A percentile compares a stretch with the other conserved stretches of the same genome.
Evolutionary conservation across 2,888 invertebrate genomes (phyloP).

Genomic region (Eulithis testata): DNA sequence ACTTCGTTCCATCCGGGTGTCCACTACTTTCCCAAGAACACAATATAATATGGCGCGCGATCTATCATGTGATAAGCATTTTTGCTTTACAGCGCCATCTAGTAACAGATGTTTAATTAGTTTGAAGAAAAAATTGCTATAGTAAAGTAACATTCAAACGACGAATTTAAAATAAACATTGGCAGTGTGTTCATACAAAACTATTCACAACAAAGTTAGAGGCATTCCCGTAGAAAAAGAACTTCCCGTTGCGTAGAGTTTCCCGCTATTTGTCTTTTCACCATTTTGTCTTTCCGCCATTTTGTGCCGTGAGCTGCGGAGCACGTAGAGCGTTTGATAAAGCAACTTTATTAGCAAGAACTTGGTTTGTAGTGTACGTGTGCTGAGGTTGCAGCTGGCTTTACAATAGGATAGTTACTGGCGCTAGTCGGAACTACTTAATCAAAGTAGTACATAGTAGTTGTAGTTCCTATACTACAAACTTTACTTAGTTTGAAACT

Average conservation of each 20-base stretch:
- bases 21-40: no score
- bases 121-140: no score
- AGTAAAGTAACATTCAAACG: no score
- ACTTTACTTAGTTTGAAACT: no score
- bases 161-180: neutral
- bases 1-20: no score
- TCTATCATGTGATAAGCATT: no score
- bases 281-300: constrained; percentile 13
- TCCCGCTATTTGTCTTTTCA: constrained; percentile 1
- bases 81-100: no score
- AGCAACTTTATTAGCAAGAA: constrained; percentile 66
- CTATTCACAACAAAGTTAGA: constrained; percentile 3
- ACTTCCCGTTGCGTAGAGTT: neutral
- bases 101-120: no score
- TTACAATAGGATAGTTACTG: constrained; percentile 13
- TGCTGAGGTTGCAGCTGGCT: constrained; percentile 10
- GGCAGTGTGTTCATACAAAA: neutral
- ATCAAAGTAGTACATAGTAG: no score
- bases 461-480: no score
- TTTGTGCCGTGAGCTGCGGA: constrained; percentile 33
- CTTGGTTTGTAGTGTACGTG: constrained; percentile 49
- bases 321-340: constrained; percentile 66
- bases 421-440: constrained; percentile 1
- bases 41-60: no score
- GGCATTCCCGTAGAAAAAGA: neutral